phyloP scores from a whole-genome alignment of 2,113 vertebrate genomes.

The Melanostigma gelatinosum region DNA sequence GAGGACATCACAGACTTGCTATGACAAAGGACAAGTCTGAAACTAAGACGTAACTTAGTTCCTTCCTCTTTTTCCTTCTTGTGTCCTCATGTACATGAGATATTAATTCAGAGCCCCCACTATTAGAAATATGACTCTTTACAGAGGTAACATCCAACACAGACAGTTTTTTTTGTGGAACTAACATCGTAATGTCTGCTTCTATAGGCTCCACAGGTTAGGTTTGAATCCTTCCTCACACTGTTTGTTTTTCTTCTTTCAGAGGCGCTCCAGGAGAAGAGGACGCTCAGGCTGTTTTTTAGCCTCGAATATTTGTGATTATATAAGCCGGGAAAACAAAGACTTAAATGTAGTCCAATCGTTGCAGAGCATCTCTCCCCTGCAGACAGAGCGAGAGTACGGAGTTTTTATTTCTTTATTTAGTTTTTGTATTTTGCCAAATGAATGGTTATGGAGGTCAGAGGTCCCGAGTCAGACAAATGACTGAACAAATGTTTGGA shows the following conservation, averaged over 20 bases:
- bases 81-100: neutral
- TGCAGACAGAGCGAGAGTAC: slow-evolving; percentile 51
- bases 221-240: slow-evolving; percentile 1
- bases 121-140: neutral
- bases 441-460: slow-evolving; percentile 51
- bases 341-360: slow-evolving; percentile 41
- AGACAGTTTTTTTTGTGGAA: neutral
- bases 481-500: slow-evolving; percentile 62
- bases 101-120: slow-evolving; percentile 13
- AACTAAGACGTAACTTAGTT: neutral
- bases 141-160: slow-evolving; percentile 1
- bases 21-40: neutral
- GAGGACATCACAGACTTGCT: neutral
- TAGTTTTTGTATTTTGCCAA: slow-evolving; percentile 37
- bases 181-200: neutral
- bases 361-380: slow-evolving; percentile 48
- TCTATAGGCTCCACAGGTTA: slow-evolving; percentile 23
- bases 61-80: neutral
- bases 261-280: neutral
- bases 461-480: slow-evolving; percentile 49
- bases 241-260: slow-evolving; percentile 28
- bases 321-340: slow-evolving; percentile 63
- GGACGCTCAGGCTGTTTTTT: slow-evolving; percentile 23
- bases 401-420: neutral
- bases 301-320: slow-evolving; percentile 49